Percentiles rank a stretch among this genome's conserved stretches.
These are phyloP conservation scores for Halisarca cf. caerulea DNA, from an alignment of 37 sponge, comb jelly and placozoan species.

Conservation along the genomic window DNA sequence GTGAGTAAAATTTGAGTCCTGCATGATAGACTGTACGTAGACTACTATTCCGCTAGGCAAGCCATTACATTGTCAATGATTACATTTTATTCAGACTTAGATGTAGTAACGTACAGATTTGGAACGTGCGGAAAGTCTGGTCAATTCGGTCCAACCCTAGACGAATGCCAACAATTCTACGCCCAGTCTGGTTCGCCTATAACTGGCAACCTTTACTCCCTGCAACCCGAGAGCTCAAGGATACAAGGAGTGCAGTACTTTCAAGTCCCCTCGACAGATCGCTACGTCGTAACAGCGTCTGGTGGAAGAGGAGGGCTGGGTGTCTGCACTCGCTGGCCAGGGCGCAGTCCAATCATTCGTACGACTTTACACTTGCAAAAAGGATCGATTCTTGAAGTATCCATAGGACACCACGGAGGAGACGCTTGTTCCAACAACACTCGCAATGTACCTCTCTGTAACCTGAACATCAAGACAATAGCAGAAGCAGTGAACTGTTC, in stretches of 20 bases:
- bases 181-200: constrained; percentile 8
- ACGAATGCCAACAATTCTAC: constrained; percentile 20
- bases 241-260: constrained; percentile 64
- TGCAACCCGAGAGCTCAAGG: neutral
- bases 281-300: constrained; percentile 58
- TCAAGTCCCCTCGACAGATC: constrained; percentile 34
- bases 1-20: too few species aligned
- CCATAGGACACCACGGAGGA: constrained; percentile 54
- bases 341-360: constrained; percentile 21
- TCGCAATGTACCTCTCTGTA: neutral
- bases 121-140: constrained; percentile 41
- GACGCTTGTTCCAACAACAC: constrained; percentile 42
- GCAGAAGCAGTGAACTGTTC: constrained; percentile 2
- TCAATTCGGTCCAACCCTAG: constrained; percentile 31
- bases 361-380: neutral
- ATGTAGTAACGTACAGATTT: constrained; percentile 12
- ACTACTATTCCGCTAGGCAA: too few species aligned
- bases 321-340: constrained; percentile 32
- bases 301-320: constrained; percentile 67
- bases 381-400: constrained; percentile 17
- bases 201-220: neutral
- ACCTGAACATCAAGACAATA: neutral
- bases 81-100: neutral
- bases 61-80: too few species aligned
- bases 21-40: too few species aligned